These are phyloP conservation scores for Artibeus lituratus DNA, from an alignment of 2,797 vertebrate genomes.

Conservation along the genomic window DNA sequence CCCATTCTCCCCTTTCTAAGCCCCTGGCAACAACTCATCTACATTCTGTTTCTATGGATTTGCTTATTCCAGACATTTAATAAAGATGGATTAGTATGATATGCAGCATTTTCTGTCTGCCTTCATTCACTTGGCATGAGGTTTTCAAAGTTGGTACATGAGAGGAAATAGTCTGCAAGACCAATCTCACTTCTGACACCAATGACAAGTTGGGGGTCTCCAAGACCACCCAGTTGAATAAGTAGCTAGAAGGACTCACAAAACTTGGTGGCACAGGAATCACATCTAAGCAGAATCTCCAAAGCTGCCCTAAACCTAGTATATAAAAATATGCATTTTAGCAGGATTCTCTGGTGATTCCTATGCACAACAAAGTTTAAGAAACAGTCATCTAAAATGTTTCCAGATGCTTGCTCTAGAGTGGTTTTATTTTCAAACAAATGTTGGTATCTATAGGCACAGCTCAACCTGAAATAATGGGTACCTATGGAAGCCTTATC, in stretches of 20 bases:
- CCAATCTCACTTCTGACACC: background rate
- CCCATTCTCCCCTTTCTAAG: background rate
- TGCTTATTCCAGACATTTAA: background rate
- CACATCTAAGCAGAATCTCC: background rate
- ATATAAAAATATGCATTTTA: background rate
- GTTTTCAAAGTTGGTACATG: background rate
- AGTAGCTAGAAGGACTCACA: background rate
- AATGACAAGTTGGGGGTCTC: background rate
- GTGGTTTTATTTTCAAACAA: background rate
- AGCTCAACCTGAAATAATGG: background rate
- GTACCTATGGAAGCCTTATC: background rate
- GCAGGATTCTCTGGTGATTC: background rate
- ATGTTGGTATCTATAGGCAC: background rate
- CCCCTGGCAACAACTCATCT: background rate
- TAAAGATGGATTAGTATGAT: background rate
- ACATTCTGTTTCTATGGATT: background rate
- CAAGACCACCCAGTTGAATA: background rate
- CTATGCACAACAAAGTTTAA: background rate
- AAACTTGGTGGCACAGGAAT: background rate
- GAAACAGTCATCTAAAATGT: background rate
- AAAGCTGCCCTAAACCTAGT: background rate
- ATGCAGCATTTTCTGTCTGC: background rate
- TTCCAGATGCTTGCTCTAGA: background rate
- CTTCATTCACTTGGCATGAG: background rate
- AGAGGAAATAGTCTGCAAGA: background rate